These are phyloP conservation scores for Aplocera efformata DNA, from an alignment of 2,888 invertebrate genomes.

Conservation along the genomic window DNA sequence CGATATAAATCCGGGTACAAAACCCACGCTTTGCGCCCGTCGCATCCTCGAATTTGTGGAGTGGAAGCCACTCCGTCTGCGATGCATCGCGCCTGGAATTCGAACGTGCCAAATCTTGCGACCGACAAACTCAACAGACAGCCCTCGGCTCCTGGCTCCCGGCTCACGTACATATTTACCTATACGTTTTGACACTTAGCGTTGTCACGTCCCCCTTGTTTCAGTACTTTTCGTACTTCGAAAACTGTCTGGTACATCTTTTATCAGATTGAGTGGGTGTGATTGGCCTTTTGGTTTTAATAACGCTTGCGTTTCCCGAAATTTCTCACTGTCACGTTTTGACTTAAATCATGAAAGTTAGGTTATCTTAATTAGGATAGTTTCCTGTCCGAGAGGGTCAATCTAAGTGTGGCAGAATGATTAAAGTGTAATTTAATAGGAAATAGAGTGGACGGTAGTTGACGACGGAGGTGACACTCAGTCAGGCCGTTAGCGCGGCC, in stretches of 20 bases:
- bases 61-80: constrained; percentile 45
- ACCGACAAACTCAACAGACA: constrained; percentile 35
- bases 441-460: constrained; percentile 47
- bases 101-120: constrained; percentile 53
- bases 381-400: constrained; percentile 14
- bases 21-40: constrained; percentile 59
- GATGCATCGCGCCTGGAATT: constrained; percentile 58
- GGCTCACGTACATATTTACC: constrained; percentile 34
- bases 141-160: constrained; percentile 8
- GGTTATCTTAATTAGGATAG: no score
- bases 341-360: no score
- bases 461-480: constrained; percentile 66
- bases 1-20: constrained; percentile 69
- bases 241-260: constrained; percentile 11
- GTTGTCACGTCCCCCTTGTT: constrained; percentile 29
- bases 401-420: constrained; percentile 31
- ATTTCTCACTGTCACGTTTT: no score
- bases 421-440: constrained; percentile 49
- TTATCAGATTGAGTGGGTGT: constrained; percentile 2
- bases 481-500: constrained; percentile 69
- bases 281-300: no score
- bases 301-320: no score
- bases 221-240: constrained; percentile 16
- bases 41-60: constrained; percentile 66
- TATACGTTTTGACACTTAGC: constrained; percentile 34